These are phyloP conservation scores for Thalassaphorura encarpata DNA, from an alignment of 1,140 invertebrate species.

Conservation along the genomic window DNA sequence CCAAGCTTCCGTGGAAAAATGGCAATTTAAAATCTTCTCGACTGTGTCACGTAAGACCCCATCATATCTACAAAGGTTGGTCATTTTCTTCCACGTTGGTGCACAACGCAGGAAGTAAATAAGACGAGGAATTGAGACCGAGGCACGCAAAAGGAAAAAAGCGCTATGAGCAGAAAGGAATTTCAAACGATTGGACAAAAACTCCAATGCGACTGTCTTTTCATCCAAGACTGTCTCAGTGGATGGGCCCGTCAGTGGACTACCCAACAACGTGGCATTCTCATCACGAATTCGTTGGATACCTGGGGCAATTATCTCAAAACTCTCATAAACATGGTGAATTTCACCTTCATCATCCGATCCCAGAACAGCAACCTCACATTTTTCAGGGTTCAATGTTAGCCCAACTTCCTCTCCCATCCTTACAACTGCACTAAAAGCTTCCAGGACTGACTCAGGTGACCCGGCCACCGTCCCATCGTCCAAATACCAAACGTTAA, in stretches of 20 bases:
- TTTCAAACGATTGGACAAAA: background rate
- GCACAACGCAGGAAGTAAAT: slow-evolving; percentile 4
- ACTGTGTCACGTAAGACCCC: background rate
- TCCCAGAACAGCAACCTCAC: background rate
- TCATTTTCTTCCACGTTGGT: background rate
- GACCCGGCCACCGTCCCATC: background rate
- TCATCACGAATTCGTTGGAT: background rate
- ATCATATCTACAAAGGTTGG: background rate
- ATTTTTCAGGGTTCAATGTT: background rate
- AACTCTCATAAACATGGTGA: background rate
- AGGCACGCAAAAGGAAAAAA: slow-evolving; percentile 4
- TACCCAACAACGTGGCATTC: background rate
- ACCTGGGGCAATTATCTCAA: background rate
- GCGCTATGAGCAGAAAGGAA: background rate
- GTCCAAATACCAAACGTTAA: slow-evolving; percentile 2
- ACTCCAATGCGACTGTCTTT: background rate
- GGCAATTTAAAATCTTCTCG: background rate
- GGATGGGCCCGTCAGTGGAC: background rate
- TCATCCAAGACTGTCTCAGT: background rate
- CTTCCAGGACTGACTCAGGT: background rate
- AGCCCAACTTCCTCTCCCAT: background rate
- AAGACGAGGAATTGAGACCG: background rate
- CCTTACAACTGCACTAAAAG: background rate
- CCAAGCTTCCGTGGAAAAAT: background rate
- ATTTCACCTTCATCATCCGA: background rate